Base-by-base conservation (phyloP, 1,140 invertebrate species). In the Goniozus legneri region DNA sequence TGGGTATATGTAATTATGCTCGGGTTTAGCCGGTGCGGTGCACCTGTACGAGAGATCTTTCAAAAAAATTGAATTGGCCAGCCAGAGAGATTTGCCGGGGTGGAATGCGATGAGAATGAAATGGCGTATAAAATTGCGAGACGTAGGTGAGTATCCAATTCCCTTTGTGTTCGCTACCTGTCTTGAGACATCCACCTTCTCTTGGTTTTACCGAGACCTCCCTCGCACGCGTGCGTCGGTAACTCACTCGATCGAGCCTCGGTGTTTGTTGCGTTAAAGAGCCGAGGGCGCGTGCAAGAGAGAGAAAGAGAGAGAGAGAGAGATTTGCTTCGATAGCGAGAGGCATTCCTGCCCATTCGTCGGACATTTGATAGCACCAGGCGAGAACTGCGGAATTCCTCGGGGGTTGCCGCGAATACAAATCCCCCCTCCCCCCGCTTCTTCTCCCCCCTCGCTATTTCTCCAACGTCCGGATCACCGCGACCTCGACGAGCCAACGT, bases 331-430 rank as follows among this genome's bases (percentile, higher is more conserved):
- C 68, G 72, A 73, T 75, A 73, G 71, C 65, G 64, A 64, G 43
- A n/a, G n/a, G 50, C 72, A 73, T 73, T 73, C 71, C 64, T 71
- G 63, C 54, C 56, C 70, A 73, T 75, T 69, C 67, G 62, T 75
- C 71, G 73, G 71, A 73, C 65, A 75, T 75, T 75, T 75, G 72
- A 75, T 75, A 73, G 72, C 61, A 65, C 63, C 60, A 65, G 62
- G 67, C 70, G 67, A 65, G 69, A 70, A 71, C 63, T 53, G 56
- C 64, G 58, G 61, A 67, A 67, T 69, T 65, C 60, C 50, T 60
- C 49, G 50, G 50, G 47, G 47, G 60, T 48, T 63, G 61, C 56
- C 57, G 45, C 47, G 37, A 12, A 7, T 27, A 27, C 6, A 7
- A 6, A 12, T 8, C 32, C 51, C 32, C 30, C 34, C 32, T 20